Base-by-base conservation (phyloP, 2,113 vertebrate genomes). In the Hippocampus comes region DNA sequence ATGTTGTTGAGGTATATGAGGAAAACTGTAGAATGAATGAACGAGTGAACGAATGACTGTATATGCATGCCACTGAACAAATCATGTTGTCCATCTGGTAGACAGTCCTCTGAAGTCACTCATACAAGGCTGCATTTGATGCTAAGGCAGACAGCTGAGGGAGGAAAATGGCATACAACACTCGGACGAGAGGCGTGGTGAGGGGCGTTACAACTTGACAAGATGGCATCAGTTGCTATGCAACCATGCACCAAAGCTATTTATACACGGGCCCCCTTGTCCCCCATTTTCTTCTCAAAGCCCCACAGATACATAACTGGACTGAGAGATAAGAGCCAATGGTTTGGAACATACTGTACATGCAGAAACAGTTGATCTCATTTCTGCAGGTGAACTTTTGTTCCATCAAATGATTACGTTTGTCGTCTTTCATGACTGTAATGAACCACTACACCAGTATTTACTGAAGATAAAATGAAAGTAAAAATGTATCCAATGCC, bases 221-320 rank as follows among this genome's bases (percentile, higher is more conserved):
- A 90, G 90, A 91, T 93, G 91, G 92, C 92, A 92, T 93, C 89
- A 80, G 93, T 94, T 93, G 93, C 93, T 91, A 92, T 88, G 93
- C 92, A 93, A 94, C 93, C 88, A 89, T 80, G 86, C 86, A 89
- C 89, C 84, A 88, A 91, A 90, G 90, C 92, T 94, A 93, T 94
- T 94, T 94, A 93, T 94, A 93, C 87, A 89, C 81, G 74, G 34
- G 87, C 83, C 88, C 88, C 79, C 79, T 86, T 86, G 82, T 85
- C 87, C 86, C 82, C 81, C 79, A 83, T 88, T 87, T 87, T 83
- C 84, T 81, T 91, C 91, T 89, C 91, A 88, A 84, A 81, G 88
- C 88, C 88, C 75, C 72, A 73, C 84, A 79, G 72, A 84, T 80
- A 63, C 81, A 80, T 83, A 87, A 89, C 82, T 88, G 82, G 81